These are phyloP conservation scores for Erpornis zantholeuca DNA, from an alignment of 2,113 vertebrate genomes.

Conservation along the genomic window DNA sequence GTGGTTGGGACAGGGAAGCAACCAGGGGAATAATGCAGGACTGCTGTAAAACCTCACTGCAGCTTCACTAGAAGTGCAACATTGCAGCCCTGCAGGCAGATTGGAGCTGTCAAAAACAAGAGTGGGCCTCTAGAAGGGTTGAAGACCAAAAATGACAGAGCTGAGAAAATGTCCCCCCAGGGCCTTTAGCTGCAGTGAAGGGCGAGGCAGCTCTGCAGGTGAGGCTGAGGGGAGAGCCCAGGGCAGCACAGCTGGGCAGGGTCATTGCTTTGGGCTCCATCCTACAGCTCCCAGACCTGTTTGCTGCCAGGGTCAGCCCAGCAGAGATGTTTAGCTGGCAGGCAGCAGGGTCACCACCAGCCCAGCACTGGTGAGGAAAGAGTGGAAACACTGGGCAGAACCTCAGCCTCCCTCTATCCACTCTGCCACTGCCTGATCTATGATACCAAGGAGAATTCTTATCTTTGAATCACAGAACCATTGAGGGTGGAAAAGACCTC, in stretches of 20 bases:
- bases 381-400: not conserved
- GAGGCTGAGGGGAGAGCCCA: not conserved
- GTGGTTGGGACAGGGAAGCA: not conserved
- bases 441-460: not conserved
- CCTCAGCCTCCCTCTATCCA: not conserved
- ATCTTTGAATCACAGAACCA: not conserved
- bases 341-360: not conserved
- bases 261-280: not conserved
- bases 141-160: not conserved
- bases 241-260: not conserved
- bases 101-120: not conserved
- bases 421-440: not conserved
- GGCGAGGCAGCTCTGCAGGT: not conserved
- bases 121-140: fast-evolving
- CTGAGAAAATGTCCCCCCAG: not conserved
- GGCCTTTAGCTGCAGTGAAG: not conserved
- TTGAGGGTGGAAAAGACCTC: not conserved
- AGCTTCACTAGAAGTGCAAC: not conserved
- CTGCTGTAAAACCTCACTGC: not conserved
- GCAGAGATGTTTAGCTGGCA: not conserved
- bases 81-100: not conserved
- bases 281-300: not conserved
- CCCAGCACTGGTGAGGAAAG: not conserved
- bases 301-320: not conserved
- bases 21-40: not conserved